These are phyloP conservation scores for Oxytorus armatus DNA, from an alignment of 2,888 invertebrate species.

Conservation along the genomic window DNA sequence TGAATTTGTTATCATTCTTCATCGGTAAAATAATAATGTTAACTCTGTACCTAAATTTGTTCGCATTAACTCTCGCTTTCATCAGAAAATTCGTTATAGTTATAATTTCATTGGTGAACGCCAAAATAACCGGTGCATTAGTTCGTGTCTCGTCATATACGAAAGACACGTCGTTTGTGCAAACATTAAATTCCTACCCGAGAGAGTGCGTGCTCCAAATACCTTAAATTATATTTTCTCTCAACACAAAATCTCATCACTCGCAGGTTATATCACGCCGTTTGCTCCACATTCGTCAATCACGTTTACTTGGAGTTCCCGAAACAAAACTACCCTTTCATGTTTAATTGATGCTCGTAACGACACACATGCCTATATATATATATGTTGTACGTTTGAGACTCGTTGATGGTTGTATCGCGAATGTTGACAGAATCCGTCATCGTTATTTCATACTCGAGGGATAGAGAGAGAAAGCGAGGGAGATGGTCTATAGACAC, in stretches of 20 bases:
- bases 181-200: background rate
- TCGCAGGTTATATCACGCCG: background rate
- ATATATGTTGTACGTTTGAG: background rate
- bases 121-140: slow-evolving; percentile 35
- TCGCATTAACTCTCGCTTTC: too few relatives aligned
- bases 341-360: too few relatives aligned
- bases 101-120: slow-evolving; percentile 13
- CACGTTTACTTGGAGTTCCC: background rate
- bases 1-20: too few relatives aligned
- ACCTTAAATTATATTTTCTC: slow-evolving; percentile 40
- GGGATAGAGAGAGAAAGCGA: too few relatives aligned
- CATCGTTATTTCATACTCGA: slow-evolving; percentile 30
- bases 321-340: slow-evolving; percentile 3
- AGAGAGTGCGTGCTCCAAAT: slow-evolving; percentile 43
- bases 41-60: too few relatives aligned
- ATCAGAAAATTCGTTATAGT: background rate
- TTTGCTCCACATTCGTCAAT: slow-evolving; percentile 41
- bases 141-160: slow-evolving; percentile 6
- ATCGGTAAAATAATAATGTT: too few relatives aligned
- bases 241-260: slow-evolving; percentile 22
- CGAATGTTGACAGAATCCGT: slow-evolving; percentile 36
- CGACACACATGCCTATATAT: too few relatives aligned
- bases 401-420: background rate
- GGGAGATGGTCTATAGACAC: background rate
- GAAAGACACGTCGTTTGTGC: slow-evolving; percentile 4